phyloP scores from a whole-genome alignment of 2,888 invertebrate genomes.

The Eilema griseolum region DNA sequence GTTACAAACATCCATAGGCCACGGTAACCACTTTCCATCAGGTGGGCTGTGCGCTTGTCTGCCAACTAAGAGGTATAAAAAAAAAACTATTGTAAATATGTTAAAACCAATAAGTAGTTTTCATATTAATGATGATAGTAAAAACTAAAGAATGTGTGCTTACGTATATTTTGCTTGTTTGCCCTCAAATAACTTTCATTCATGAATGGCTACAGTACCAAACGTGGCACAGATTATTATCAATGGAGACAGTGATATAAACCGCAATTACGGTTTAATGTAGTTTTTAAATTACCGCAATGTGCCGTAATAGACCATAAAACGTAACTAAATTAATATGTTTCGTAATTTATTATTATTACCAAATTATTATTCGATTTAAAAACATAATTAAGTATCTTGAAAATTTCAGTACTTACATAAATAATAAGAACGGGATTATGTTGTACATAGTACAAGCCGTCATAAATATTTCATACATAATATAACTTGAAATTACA shows the following conservation, averaged over 20 bases:
- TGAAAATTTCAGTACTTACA: neutral
- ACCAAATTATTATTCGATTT: slow-evolving; percentile 31
- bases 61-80: too few species aligned
- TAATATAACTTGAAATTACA: too few species aligned
- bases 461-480: too few species aligned
- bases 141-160: neutral
- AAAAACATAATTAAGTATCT: slow-evolving; percentile 30
- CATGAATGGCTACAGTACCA: neutral
- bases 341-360: slow-evolving; percentile 33
- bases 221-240: slow-evolving; percentile 18
- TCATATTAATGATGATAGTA: too few species aligned
- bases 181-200: neutral
- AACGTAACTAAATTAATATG: slow-evolving; percentile 30
- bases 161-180: neutral
- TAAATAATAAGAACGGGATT: too few species aligned
- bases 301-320: slow-evolving; percentile 33
- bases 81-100: too few species aligned
- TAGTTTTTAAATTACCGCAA: slow-evolving; percentile 31
- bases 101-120: too few species aligned
- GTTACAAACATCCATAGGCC: too few species aligned
- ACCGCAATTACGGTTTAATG: slow-evolving; percentile 27
- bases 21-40: too few species aligned
- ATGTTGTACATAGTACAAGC: too few species aligned
- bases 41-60: too few species aligned
- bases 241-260: slow-evolving; percentile 22